These are phyloP conservation scores for Coregonus suidteri DNA, from an alignment of 2,797 vertebrate species.

Conservation along the genomic window DNA sequence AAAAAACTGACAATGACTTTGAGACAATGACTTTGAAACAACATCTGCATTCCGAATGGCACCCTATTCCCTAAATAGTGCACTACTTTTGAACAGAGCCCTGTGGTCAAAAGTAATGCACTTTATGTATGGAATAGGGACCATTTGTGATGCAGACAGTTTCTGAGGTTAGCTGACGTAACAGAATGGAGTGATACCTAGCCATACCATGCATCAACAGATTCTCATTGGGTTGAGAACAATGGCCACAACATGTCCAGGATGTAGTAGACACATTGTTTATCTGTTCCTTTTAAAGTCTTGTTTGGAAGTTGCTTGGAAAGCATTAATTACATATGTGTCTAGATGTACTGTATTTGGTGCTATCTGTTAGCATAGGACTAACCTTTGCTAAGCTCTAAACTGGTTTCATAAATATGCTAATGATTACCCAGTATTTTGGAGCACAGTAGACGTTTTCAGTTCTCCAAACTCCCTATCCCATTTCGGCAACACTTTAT, in stretches of 20 bases:
- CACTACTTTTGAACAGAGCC: not conserved
- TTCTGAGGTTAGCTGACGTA: not conserved
- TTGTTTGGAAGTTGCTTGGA: not conserved
- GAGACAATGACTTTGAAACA: constrained; percentile 37
- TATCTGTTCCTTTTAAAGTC: not conserved
- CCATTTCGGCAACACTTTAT: too few relatives aligned
- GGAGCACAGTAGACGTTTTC: constrained; percentile 30
- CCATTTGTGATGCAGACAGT: not conserved
- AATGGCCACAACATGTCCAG: not conserved
- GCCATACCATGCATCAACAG: not conserved
- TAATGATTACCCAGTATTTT: constrained; percentile 36
- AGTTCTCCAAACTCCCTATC: constrained; percentile 27
- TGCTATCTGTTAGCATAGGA: constrained; percentile 42
- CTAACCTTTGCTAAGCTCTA: constrained; percentile 44
- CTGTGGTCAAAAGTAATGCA: not conserved
- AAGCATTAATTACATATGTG: not conserved
- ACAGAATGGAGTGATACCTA: not conserved
- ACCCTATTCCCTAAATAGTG: not conserved
- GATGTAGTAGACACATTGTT: not conserved
- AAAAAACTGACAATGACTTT: constrained; percentile 5
- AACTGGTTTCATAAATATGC: constrained; percentile 51
- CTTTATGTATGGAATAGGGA: not conserved
- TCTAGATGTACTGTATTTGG: constrained; percentile 35
- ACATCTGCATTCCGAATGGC: constrained; percentile 33
- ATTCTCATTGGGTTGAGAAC: not conserved